These are phyloP conservation scores for Hepsetus odoe DNA, from an alignment of 2,113 vertebrate species.

Conservation along the genomic window DNA sequence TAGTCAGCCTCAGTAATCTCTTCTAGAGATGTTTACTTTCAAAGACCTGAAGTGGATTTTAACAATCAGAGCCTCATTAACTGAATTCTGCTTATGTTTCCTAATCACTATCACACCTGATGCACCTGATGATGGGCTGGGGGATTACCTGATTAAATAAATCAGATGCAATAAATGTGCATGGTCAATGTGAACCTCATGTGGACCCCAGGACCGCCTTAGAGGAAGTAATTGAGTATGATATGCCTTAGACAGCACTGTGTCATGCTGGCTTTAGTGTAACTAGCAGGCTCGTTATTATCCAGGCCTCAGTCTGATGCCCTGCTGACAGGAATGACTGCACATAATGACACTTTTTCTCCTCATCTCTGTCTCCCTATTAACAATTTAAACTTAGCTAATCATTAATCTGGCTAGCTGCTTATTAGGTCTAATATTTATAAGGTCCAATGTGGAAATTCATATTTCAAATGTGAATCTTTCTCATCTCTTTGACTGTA, in stretches of 20 bases:
- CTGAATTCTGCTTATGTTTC: neutral
- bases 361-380: constrained; percentile 46
- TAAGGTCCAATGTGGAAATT: constrained; percentile 52
- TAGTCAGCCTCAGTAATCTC: too few relatives aligned
- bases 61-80: neutral
- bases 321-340: constrained; percentile 41
- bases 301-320: constrained; percentile 1
- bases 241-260: neutral
- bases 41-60: too few relatives aligned
- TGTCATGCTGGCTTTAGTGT: constrained; percentile 10
- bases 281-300: constrained; percentile 34
- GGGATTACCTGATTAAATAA: neutral
- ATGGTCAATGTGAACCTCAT: neutral
- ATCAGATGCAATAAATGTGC: neutral
- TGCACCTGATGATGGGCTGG: neutral
- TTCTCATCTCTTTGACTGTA: constrained; percentile 48
- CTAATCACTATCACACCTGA: neutral
- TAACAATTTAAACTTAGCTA: constrained; percentile 57
- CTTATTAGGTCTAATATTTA: constrained; percentile 61
- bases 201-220: neutral
- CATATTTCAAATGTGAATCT: constrained; percentile 56
- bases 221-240: neutral
- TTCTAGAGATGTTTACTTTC: too few relatives aligned
- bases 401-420: constrained; percentile 55
- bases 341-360: constrained; percentile 47